phyloP scores from a whole-genome alignment of 1,140 invertebrate genomes.

The Maconellicoccus hirsutus region DNA sequence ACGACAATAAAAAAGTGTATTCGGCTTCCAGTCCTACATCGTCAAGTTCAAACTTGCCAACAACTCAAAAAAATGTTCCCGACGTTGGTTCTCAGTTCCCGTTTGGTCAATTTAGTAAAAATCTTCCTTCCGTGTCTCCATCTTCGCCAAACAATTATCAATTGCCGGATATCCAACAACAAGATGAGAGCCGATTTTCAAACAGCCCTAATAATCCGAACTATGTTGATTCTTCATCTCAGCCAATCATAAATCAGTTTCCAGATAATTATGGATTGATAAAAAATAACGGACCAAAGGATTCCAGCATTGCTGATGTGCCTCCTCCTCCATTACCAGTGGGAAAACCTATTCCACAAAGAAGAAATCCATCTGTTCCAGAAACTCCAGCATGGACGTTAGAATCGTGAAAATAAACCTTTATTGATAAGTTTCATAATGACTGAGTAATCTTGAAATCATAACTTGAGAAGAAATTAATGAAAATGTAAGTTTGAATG shows the following conservation, averaged over 20 bases:
- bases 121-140: no score
- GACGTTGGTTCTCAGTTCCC: no score
- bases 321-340: not conserved
- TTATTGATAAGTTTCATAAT: no score
- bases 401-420: no score
- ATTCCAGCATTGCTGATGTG: not conserved
- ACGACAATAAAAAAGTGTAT: not conserved
- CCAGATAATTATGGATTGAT: not conserved
- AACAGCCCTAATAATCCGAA: not conserved
- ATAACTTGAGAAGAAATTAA: no score
- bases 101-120: no score
- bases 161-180: no score
- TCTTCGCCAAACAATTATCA: no score
- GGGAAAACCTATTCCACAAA: not conserved
- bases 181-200: no score
- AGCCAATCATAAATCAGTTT: not conserved
- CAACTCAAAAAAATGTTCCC: not conserved
- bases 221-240: not conserved
- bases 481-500: no score
- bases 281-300: not conserved
- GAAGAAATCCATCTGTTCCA: not conserved
- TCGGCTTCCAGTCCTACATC: not conserved
- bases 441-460: no score
- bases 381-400: no score
- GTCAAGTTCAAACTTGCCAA: not conserved